Percentiles rank a stretch among this genome's conserved stretches.
Conservation (phyloP, 2,888 invertebrate genomes). For the Tipula vernalis region DNA sequence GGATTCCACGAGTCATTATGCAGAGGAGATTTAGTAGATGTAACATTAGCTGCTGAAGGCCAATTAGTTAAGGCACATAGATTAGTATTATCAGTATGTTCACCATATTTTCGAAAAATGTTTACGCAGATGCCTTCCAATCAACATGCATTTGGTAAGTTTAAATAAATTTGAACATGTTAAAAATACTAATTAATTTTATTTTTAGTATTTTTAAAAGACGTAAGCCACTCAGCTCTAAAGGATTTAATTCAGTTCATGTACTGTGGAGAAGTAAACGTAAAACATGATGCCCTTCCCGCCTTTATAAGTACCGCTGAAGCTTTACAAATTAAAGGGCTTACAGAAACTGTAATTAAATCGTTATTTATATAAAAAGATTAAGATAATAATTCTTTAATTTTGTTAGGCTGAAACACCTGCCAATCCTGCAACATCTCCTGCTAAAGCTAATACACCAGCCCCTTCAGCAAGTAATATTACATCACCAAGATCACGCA, state of each 20-base stretch:
- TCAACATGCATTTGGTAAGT: slow-evolving; percentile 52
- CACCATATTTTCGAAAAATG: slow-evolving; percentile 60
- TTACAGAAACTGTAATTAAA: slow-evolving; percentile 44
- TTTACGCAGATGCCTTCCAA: slow-evolving; percentile 54
- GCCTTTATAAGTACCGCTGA: slow-evolving; percentile 60
- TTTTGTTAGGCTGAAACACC: slow-evolving; percentile 50
- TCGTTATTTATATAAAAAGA: neutral
- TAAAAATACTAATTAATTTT: slow-evolving; percentile 13
- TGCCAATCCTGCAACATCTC: slow-evolving; percentile 43
- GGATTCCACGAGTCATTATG: slow-evolving; percentile 58
- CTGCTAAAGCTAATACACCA: slow-evolving; percentile 51
- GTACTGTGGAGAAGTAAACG: slow-evolving; percentile 61
- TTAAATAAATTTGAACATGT: neutral
- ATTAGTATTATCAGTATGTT: slow-evolving; percentile 58
- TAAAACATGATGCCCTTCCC: slow-evolving; percentile 57
- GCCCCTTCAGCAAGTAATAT: slow-evolving; percentile 21
- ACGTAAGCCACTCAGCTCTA: slow-evolving; percentile 55
- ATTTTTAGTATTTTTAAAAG: slow-evolving; percentile 52
- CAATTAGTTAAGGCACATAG: slow-evolving; percentile 58
- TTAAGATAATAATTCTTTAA: slow-evolving; percentile 41
- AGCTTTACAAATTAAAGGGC: slow-evolving; percentile 57
- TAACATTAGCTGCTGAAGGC: slow-evolving; percentile 57
- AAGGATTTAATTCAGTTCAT: slow-evolving; percentile 59
- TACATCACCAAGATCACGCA: slow-evolving; percentile 26
- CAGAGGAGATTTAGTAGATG: slow-evolving; percentile 56